These are phyloP conservation scores for Martes martes DNA, from an alignment of 2,113 vertebrate species.

Conservation along the genomic window DNA sequence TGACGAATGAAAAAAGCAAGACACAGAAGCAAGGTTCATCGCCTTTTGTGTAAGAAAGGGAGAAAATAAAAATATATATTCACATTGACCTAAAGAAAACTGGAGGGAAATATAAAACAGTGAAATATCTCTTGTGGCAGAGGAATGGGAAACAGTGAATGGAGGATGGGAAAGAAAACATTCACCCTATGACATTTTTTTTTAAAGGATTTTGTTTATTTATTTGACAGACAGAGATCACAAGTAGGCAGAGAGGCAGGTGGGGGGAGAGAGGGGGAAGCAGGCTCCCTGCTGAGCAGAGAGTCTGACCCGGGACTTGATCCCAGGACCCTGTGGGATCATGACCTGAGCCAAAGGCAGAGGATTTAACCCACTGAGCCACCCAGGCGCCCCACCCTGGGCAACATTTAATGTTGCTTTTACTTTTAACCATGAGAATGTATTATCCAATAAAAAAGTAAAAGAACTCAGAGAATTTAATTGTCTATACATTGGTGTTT, in stretches of 20 bases:
- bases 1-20: background rate
- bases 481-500: background rate
- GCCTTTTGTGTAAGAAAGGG: background rate
- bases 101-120: conserved; percentile 3
- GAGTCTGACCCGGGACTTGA: too few relatives aligned
- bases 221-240: too few relatives aligned
- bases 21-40: background rate
- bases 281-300: too few relatives aligned
- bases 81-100: conserved; percentile 18
- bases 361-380: too few relatives aligned
- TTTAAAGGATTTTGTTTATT: too few relatives aligned
- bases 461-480: background rate
- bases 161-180: background rate
- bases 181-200: background rate
- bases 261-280: too few relatives aligned
- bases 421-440: background rate
- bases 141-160: background rate
- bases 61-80: background rate
- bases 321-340: too few relatives aligned
- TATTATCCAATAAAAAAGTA: background rate
- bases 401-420: background rate
- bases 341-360: too few relatives aligned
- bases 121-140: background rate
- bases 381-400: too few relatives aligned
- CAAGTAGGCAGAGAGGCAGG: too few relatives aligned